Base-by-base conservation (phyloP, 2,797 vertebrate genomes). In the Typhlichthys subterraneus region DNA sequence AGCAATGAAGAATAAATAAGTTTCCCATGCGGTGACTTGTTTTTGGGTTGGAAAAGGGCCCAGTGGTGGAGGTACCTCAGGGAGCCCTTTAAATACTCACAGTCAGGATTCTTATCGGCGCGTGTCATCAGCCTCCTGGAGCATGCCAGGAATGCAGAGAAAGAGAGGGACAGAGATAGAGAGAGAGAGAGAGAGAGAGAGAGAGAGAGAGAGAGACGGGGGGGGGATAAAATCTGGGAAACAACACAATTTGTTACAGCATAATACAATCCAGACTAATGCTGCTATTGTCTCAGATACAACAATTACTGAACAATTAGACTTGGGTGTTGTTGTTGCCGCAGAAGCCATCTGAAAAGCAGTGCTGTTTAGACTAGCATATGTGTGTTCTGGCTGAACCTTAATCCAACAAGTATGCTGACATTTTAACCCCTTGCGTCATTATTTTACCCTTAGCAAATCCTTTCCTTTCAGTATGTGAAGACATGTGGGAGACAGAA, bases 91-190 rank as follows among this genome's bases (percentile, higher is more conserved):
- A 70, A 80, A 76, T 63, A 23, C 63, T 29, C 62, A 59, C 63
- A 65, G 69, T 63, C 19, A 8, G 61, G 23, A 74, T 77, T 86
- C 72, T 82, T 75, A 71, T 65, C 54, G 48, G 63, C 71, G 60
- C 59, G 15, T 87, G 83, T 77, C 83, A 85, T 80, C 61, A 42
- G 59, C 63, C 47, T 65, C 65, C 68, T 69, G 50, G 59, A 38
- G 80, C 59, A 67, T 85, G 70, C 45, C 69, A 81, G 78, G 86
- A 87, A 88, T 82, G 77, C 72, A 57, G 69, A 65, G 59, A 68
- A 50, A 77, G 51, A 57, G 53, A 42, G 57, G 50, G 23, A 29
- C 4, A 4, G 23, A 29, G 4, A 29, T 4, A 29, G 57, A 59
- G 53, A 48, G 63, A 63, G 46, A 50, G 31, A 19, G 10, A 49